Conservation (phyloP, 2,888 invertebrate species). For the Diaperis boleti region DNA sequence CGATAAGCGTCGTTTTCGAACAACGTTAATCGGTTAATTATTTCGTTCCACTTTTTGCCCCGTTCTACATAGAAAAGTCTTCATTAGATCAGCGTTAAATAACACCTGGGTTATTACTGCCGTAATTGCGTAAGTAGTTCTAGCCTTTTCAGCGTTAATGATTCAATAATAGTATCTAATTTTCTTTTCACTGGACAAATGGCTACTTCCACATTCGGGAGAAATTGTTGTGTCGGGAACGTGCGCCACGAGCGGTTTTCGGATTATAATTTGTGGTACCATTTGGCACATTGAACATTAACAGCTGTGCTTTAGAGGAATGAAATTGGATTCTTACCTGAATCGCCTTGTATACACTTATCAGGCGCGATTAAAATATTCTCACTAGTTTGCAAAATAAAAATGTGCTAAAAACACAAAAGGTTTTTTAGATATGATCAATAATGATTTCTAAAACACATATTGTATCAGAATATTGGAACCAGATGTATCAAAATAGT, state of each 20-base stretch:
- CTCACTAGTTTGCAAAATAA: too few species aligned
- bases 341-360: too few species aligned
- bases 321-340: too few species aligned
- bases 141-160: conserved; percentile 39
- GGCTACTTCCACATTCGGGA: neutral
- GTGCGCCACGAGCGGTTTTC: conserved; percentile 18
- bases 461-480: too few species aligned
- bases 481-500: too few species aligned
- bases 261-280: conserved; percentile 20
- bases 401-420: too few species aligned
- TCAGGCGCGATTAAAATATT: too few species aligned
- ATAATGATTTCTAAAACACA: too few species aligned
- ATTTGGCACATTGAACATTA: neutral
- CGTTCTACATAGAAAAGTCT: conserved; percentile 13
- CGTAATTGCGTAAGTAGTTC: conserved; percentile 44
- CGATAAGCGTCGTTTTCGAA: conserved; percentile 4
- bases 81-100: conserved; percentile 31
- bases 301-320: too few species aligned
- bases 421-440: too few species aligned
- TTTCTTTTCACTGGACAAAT: conserved; percentile 19
- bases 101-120: conserved; percentile 32
- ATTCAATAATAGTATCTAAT: conserved; percentile 32
- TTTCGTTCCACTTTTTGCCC: conserved; percentile 3
- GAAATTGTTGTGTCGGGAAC: conserved; percentile 18
- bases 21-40: conserved; percentile 23